Evolutionary conservation across 2,888 invertebrate species (phyloP).

Genomic region (Hirtodrosophila confusa): DNA sequence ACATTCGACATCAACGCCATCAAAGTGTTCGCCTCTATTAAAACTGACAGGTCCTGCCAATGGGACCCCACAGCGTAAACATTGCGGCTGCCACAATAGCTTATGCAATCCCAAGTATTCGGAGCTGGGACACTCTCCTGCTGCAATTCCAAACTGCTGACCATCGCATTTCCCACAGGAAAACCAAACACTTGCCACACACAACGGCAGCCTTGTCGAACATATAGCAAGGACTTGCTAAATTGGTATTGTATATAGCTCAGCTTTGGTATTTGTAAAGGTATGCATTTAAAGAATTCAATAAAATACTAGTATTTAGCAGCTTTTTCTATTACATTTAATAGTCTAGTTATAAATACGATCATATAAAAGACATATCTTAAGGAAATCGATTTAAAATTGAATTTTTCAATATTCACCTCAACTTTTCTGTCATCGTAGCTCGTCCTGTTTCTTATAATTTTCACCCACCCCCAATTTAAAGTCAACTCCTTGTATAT

Average conservation of each 20-base stretch:
- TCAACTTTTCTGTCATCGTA: no score
- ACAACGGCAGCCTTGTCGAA: no score
- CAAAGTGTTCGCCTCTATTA: conserved; percentile 74
- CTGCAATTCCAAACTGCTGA: conserved; percentile 54
- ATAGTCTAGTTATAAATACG: no score
- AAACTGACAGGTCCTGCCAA: conserved; percentile 59
- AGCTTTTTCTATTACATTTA: no score
- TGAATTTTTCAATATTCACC: no score
- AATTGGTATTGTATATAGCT: no score
- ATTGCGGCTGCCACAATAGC: conserved; percentile 64
- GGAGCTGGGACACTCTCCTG: background rate
- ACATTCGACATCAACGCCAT: conserved; percentile 57
- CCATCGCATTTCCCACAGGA: conserved; percentile 61
- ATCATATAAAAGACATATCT: no score
- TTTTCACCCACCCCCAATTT: background rate
- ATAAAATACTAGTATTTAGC: no score
- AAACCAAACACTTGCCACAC: conserved; percentile 53
- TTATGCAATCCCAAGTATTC: conserved; percentile 43
- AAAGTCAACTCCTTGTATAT: conserved; percentile 6
- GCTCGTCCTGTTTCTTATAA: background rate
- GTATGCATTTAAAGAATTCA: no score
- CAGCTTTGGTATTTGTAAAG: no score
- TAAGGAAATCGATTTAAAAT: no score
- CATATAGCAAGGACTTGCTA: no score
- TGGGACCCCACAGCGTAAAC: conserved; percentile 49